These are phyloP conservation scores for Heliconius aoede DNA, from an alignment of 2,888 invertebrate species.

Conservation along the genomic window DNA sequence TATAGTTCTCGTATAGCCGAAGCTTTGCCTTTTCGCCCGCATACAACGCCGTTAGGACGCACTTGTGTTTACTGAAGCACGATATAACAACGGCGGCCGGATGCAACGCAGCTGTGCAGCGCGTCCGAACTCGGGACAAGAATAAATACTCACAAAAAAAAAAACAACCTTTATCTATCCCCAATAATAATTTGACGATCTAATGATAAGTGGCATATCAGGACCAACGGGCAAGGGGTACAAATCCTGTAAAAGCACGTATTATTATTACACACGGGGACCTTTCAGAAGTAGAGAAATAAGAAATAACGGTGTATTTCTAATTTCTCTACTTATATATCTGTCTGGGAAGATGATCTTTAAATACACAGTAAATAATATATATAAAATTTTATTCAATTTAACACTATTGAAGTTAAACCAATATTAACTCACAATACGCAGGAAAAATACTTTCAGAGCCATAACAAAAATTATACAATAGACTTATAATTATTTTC, in stretches of 20 bases:
- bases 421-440: background rate
- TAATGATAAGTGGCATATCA: background rate
- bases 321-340: too few species aligned
- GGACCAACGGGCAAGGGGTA: background rate
- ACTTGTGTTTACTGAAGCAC: conserved; percentile 46
- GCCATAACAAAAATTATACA: background rate
- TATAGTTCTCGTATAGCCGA: background rate
- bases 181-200: conserved; percentile 9
- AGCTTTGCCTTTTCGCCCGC: conserved; percentile 16
- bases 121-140: conserved; percentile 52
- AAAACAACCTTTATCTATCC: conserved; percentile 44
- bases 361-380: too few species aligned
- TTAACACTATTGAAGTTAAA: background rate
- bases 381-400: too few species aligned
- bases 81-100: conserved; percentile 53
- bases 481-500: background rate
- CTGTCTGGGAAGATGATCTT: too few species aligned
- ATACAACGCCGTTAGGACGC: conserved; percentile 27
- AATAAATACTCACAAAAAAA: conserved; percentile 53
- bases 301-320: too few species aligned
- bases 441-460: background rate
- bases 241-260: background rate
- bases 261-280: too few species aligned
- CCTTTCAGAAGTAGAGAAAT: too few species aligned
- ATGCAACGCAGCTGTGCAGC: conserved; percentile 72